Evolutionary conservation across 1,140 invertebrate genomes (phyloP).

Genomic region (Cyclargus thomasi): DNA sequence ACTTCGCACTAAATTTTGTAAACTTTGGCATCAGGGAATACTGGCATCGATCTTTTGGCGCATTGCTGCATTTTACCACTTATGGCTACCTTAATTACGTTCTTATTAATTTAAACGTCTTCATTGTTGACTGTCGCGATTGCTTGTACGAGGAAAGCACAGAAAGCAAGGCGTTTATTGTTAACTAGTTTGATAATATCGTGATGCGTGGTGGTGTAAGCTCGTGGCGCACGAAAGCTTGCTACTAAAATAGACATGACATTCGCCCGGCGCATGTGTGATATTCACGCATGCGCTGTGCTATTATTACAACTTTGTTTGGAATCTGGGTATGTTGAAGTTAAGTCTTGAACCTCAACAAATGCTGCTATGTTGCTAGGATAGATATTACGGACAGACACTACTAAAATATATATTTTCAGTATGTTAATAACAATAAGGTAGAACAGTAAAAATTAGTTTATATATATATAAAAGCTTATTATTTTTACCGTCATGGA

Average conservation of each 20-base stretch:
- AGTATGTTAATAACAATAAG: too few relatives aligned
- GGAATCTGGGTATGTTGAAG: constrained; percentile 14
- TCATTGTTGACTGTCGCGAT: constrained; percentile 11
- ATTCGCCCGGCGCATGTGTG: constrained; percentile 53
- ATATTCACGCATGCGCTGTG: constrained; percentile 42
- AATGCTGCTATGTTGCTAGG: too few relatives aligned
- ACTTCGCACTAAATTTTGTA: constrained; percentile 48
- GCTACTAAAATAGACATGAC: constrained; percentile 69
- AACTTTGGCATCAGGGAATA: constrained; percentile 54
- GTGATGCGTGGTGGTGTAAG: constrained; percentile 40
- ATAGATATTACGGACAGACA: too few relatives aligned
- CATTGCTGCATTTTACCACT: constrained; percentile 59
- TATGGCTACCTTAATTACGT: constrained; percentile 31
- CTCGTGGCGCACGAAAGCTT: constrained; percentile 38
- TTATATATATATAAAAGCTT: too few relatives aligned
- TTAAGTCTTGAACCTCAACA: background rate
- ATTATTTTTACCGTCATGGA: too few relatives aligned
- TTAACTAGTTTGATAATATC: constrained; percentile 32
- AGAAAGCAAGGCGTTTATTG: constrained; percentile 20
- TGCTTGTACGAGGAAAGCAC: constrained; percentile 17
- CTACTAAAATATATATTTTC: too few relatives aligned
- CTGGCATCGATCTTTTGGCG: constrained; percentile 50
- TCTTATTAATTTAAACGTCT: constrained; percentile 28
- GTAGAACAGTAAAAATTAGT: too few relatives aligned
- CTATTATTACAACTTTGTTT: constrained; percentile 7